Evolutionary conservation across 2,113 vertebrate species (phyloP), one percentile per base, ranked within the genome.

Genomic region (Hystrix brachyura): DNA sequence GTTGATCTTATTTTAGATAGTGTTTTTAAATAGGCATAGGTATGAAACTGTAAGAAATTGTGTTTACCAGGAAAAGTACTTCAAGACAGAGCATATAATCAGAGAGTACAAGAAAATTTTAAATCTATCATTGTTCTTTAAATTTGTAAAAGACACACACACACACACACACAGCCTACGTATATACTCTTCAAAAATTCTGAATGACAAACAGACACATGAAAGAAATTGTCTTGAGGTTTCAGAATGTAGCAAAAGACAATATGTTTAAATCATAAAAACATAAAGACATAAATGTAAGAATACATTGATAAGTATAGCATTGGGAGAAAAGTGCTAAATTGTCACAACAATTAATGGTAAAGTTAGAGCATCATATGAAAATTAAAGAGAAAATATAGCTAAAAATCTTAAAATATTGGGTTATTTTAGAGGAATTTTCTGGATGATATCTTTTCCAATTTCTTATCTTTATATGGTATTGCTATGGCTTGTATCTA

Each of bases 151-250:
- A 65, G 9, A 74, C 10, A 51, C 21, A 69, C n/a, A 38, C 29
- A n/a, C 29, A n/a, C 0, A 25, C 38, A 71, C 1, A 25, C 1
- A 6, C 2, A 21, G 18, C 2, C 2, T 0, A 15, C 14, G 21
- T 2, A 29, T 2, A 32, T 17, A 65, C 0, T 81, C 9, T 64
- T 95, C 65, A 81, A 57, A 34, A 62, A 55, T 12, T 79, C 53
- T 27, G 7, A 38, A 29, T 2, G 5, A 17, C 53, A 80, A 64
- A 89, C 1, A 60, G 21, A 43, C 57, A 81, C 1, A 34, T 0
- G 13, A 29, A 74, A 79, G 9, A 67, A 85, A 14, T 0, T 25
- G 46, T 80, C 51, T 87, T 11, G 74, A 17, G 18, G 78, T 23
- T 83, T 81, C 17, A 87, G 18, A 0, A 17, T 82, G 0, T 23